These are phyloP conservation scores for Trochalopteron elliotii DNA, from an alignment of 2,113 vertebrate genomes.

Conservation along the genomic window DNA sequence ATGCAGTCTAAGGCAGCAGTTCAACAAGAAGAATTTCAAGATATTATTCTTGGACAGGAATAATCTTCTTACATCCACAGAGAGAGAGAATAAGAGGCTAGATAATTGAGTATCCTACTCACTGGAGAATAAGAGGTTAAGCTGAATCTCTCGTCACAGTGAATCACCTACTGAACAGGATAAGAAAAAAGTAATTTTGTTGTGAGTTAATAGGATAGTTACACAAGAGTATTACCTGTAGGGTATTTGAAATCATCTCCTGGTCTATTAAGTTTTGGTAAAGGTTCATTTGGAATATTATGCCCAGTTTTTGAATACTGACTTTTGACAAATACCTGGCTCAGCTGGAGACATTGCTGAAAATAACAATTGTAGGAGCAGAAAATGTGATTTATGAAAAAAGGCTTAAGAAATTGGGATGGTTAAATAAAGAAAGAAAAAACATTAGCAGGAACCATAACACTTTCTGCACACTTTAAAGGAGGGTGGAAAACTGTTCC, in stretches of 20 bases:
- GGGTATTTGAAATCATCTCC: not conserved
- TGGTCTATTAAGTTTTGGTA: not conserved
- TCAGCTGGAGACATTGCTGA: not conserved
- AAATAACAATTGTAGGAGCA: not conserved
- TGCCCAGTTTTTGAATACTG: not conserved
- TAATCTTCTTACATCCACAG: not conserved
- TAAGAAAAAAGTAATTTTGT: slow-evolving; percentile 1
- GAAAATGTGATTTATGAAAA: not conserved
- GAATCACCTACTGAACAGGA: not conserved
- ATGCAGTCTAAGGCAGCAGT: not conserved
- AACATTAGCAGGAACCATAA: not conserved
- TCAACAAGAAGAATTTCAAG: not conserved
- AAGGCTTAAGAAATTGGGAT: not conserved
- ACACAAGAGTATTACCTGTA: not conserved
- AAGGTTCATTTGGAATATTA: not conserved
- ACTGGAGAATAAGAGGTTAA: not conserved
- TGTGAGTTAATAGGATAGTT: not conserved
- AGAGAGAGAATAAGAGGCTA: not conserved
- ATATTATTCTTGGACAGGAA: not conserved
- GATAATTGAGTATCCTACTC: not conserved
- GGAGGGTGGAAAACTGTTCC: not conserved
- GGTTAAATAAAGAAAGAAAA: not conserved
- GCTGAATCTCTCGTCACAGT: not conserved
- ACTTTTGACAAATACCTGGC: not conserved
- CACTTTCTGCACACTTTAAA: not conserved